Base-by-base conservation (phyloP, 2,888 invertebrate genomes). In the Nysson spinosus region DNA sequence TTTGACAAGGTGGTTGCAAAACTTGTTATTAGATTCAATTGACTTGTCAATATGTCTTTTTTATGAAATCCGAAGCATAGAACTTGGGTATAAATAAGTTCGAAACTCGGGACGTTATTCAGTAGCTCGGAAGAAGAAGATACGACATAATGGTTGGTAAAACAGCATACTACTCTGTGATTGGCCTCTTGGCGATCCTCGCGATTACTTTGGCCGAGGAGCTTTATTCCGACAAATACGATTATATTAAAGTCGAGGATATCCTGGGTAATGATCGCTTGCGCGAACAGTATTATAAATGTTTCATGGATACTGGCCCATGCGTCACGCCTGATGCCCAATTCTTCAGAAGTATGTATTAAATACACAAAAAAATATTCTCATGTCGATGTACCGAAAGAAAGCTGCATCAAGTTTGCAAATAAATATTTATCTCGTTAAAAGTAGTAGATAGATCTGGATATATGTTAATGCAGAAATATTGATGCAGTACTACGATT, bases 201-300 rank as follows among this genome's bases (percentile, higher is more conserved):
- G n/a, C n/a, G n/a, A n/a, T n/a, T n/a, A n/a, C n/a, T n/a, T n/a
- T n/a, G n/a, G 44, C 49, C 3, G 44, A 43, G 7, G 43, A 17
- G 0, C 4, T 34, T 0, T 63, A 52, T n/a, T 16, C 51, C 0
- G 35, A 46, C 7, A 63, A 63, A n/a, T 63, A 57, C 17, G 63
- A 63, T 47, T 30, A 63, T 17, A 9, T 57, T 12, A 24, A 63
- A 14, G 14, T 34, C 0, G 19, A 30, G 0, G 28, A 24, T 0
- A 22, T 63, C 24, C 9, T 63, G 11, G 4, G 0, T 1, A 63
- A 63, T 4, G 42, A 51, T 2, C 28, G 37, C 6, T 1, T 52
- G 11, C 7, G 57, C 1, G n/a, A 52, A 1, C 47, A 63, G 3
- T 63, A 57, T 6, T 57, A 47, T 3, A 35, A 26, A 3, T 63